Percentiles rank a stretch among this genome's conserved stretches.
phyloP scores from a whole-genome alignment of 2,797 vertebrate genomes.

The Otolemur crassicaudatus region DNA sequence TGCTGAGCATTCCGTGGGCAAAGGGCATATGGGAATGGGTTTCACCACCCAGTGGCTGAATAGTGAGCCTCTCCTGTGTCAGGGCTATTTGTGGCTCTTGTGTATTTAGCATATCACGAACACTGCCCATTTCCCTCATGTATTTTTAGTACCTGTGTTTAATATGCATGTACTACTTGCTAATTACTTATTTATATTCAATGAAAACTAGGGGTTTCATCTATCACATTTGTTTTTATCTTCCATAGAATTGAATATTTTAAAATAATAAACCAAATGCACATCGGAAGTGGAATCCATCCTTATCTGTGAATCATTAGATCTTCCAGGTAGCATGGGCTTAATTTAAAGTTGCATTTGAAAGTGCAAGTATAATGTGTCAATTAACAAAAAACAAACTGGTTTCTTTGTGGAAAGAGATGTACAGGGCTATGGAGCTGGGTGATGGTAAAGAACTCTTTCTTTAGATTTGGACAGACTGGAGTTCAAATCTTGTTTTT shows the following conservation, averaged over 20 bases:
- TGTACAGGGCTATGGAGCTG: not conserved
- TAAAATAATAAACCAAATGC: not conserved
- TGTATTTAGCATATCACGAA: not conserved
- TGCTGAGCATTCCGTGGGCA: not conserved
- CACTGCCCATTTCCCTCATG: not conserved
- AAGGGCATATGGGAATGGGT: not conserved
- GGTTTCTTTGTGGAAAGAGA: not conserved
- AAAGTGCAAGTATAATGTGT: not conserved
- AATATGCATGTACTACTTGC: not conserved
- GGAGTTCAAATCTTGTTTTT: not conserved
- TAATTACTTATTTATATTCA: not conserved
- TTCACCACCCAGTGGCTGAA: not conserved
- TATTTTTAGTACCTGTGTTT: not conserved
- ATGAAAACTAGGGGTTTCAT: not conserved
- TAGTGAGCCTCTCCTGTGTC: not conserved
- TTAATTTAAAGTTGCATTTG: not conserved
- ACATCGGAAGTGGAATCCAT: not conserved
- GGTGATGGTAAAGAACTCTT: not conserved
- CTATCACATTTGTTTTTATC: not conserved
- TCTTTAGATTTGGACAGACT: not conserved
- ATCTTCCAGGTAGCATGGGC: not conserved
- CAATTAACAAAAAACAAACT: not conserved
- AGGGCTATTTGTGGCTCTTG: not conserved
- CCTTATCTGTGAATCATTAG: not conserved
- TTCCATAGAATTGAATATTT: slow-evolving; percentile 28